Evolutionary conservation across 92 coral and sea anemone species (phyloP), one percentile per base, ranked within the genome.

Genomic region (Heteractis magnifica): DNA sequence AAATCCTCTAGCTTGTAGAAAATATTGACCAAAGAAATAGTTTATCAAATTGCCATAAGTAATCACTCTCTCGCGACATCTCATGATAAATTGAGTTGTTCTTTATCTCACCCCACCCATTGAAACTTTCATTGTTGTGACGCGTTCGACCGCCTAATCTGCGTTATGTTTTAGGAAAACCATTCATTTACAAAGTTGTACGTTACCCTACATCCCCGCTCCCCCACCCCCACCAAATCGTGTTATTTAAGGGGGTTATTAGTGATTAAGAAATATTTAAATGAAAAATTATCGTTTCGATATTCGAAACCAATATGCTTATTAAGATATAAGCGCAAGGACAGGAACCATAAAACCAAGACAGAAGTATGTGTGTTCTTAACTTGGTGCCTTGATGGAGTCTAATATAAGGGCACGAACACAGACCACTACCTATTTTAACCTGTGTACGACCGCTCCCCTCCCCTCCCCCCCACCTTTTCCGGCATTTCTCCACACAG

Each of bases 251-350:
- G 71, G 71, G 71, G 71, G 71, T 64, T 19, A 12, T 19, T 19
- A 64, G 20, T 64, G 20, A 80, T 18, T 13, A 64, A 80, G 10
- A 80, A 49, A 80, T 80, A 80, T 80, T 80, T 80, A 64, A 79
- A 62, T 78, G 13, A 78, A 78, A 80, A 5, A 49, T 59, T 80
- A 65, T 79, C 82, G 50, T 6, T 59, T 34, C 15, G 82, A 79
- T 58, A 79, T 72, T 52, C 44, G 44, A 34, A 34, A 64, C 19
- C 5, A 64, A 64, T n/a, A 6, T n/a, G 71, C 26, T 64, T 64
- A 64, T 64, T 64, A 19, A 64, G 71, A 64, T 3, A 64, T 64
- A 64, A 64, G 71, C 71, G 8, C n/a, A 4, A 6, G 8, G 34
- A 64, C 21, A 64, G 71, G 71, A 64, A 64, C 11, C 71, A 64